Percentiles rank a stretch among this genome's conserved stretches.
Conservation (phyloP, 2,113 vertebrate species). For the Mobula hypostoma region DNA sequence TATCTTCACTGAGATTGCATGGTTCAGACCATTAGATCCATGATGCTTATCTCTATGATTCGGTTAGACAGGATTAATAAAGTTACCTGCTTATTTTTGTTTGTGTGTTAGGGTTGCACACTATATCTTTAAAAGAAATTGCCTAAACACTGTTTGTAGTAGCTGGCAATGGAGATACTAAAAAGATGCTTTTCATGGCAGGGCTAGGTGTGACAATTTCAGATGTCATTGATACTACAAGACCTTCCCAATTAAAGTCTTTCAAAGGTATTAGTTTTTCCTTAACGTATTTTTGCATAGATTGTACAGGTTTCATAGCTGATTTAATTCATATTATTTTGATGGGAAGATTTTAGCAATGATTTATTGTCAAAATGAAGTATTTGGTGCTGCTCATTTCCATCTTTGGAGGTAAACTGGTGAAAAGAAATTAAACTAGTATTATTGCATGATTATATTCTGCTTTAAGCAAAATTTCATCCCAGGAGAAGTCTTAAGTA, state of each 20-base stretch:
- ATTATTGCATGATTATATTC: neutral
- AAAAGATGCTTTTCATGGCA: slow-evolving; percentile 53
- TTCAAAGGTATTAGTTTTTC: slow-evolving; percentile 52
- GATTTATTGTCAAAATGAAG: neutral
- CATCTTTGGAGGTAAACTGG: neutral
- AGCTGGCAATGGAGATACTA: neutral
- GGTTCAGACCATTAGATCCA: neutral
- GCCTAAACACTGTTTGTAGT: neutral
- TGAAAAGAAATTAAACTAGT: too few species aligned
- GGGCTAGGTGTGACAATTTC: slow-evolving; percentile 46
- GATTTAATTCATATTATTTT: neutral
- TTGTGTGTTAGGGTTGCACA: neutral
- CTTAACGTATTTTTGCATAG: neutral
- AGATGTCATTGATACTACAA: slow-evolving; percentile 48
- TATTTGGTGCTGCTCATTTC: neutral
- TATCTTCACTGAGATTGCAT: neutral
- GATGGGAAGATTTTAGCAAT: slow-evolving; percentile 1
- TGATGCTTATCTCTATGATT: neutral
- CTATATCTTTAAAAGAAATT: neutral
- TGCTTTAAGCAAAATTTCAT: neutral
- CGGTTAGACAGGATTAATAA: neutral
- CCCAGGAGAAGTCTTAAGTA: too few species aligned
- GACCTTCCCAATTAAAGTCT: slow-evolving; percentile 51
- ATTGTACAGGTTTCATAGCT: neutral
- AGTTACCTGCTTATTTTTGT: neutral